A percentile compares a stretch with the other conserved stretches of the same genome.
Conservation (phyloP, 2,888 invertebrate species). For the Oxyteleia sp. region DNA sequence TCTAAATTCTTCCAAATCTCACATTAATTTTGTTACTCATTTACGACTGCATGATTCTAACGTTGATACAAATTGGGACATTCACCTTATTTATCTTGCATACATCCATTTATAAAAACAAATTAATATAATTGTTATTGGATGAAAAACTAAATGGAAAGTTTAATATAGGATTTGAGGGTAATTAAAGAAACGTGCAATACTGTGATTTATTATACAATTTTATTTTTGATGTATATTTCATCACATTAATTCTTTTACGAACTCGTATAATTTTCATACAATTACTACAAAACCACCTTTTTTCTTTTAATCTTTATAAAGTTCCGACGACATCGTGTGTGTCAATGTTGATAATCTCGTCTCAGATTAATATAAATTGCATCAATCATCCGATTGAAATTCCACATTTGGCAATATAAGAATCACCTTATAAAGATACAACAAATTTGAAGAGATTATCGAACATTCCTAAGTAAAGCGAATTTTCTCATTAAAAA, state of each 20-base stretch:
- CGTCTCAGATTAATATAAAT: slow-evolving; percentile 47
- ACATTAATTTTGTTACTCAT: too few relatives aligned
- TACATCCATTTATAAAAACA: too few relatives aligned
- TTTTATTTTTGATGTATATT: slow-evolving; percentile 66
- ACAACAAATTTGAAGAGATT: slow-evolving; percentile 66
- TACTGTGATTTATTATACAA: slow-evolving; percentile 63
- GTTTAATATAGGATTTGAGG: neutral
- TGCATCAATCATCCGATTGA: slow-evolving; percentile 50
- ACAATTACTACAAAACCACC: slow-evolving; percentile 70
- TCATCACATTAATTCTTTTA: slow-evolving; percentile 71
- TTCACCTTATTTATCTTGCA: too few relatives aligned
- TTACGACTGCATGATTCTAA: too few relatives aligned
- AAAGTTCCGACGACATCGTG: slow-evolving; percentile 47
- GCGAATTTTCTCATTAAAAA: slow-evolving; percentile 51
- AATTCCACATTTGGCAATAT: slow-evolving; percentile 58
- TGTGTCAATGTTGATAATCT: slow-evolving; percentile 63
- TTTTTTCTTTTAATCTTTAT: slow-evolving; percentile 40
- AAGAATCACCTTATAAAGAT: slow-evolving; percentile 65
- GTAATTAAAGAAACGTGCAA: neutral
- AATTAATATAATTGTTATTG: too few relatives aligned
- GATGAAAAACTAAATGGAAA: too few relatives aligned
- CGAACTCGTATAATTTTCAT: slow-evolving; percentile 69
- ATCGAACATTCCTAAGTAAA: slow-evolving; percentile 59
- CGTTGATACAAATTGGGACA: too few relatives aligned
- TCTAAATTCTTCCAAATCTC: too few relatives aligned